Percentiles rank a stretch among this genome's conserved stretches.
phyloP scores from a whole-genome alignment of 2,888 invertebrate genomes.

The Agrilus cyanescens region DNA sequence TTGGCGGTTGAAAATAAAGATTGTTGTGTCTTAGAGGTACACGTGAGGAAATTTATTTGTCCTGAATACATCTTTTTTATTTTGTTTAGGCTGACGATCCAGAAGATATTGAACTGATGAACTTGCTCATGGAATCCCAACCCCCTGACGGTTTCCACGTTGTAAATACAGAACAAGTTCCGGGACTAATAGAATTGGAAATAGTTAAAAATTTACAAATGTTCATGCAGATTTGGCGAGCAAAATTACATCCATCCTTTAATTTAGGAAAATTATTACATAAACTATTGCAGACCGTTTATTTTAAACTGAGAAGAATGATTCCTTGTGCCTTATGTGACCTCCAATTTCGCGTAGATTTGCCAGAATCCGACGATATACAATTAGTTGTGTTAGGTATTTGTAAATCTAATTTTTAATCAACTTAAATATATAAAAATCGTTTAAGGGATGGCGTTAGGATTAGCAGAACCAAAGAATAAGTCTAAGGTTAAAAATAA shows the following conservation, averaged over 20 bases:
- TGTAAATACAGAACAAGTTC: constrained; percentile 65
- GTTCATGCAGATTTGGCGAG: constrained; percentile 74
- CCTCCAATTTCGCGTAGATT: constrained; percentile 68
- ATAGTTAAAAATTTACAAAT: constrained; percentile 63
- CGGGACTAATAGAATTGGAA: constrained; percentile 56
- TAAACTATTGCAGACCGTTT: constrained; percentile 59
- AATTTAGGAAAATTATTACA: constrained; percentile 40
- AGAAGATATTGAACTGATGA: constrained; percentile 67
- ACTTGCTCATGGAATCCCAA: constrained; percentile 58
- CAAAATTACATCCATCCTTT: constrained; percentile 43
- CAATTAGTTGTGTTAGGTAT: constrained; percentile 46
- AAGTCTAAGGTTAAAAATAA: constrained; percentile 37
- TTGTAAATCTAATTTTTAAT: constrained; percentile 9
- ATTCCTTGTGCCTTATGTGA: constrained; percentile 77
- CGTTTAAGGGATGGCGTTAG: constrained; percentile 61
- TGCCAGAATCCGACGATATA: constrained; percentile 72
- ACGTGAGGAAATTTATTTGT: not conserved
- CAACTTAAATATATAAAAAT: constrained; percentile 1
- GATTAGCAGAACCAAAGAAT: constrained; percentile 50
- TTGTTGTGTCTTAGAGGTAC: constrained; percentile 65
- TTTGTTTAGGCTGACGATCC: constrained; percentile 59
- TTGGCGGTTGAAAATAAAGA: constrained; percentile 65
- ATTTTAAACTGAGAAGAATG: constrained; percentile 80
- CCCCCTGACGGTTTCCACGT: constrained; percentile 68
- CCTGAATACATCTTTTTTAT: constrained; percentile 2